A percentile compares a stretch with the other conserved stretches of the same genome.
phyloP scores from a whole-genome alignment of 2,113 vertebrate species.

The Barbus barbus region DNA sequence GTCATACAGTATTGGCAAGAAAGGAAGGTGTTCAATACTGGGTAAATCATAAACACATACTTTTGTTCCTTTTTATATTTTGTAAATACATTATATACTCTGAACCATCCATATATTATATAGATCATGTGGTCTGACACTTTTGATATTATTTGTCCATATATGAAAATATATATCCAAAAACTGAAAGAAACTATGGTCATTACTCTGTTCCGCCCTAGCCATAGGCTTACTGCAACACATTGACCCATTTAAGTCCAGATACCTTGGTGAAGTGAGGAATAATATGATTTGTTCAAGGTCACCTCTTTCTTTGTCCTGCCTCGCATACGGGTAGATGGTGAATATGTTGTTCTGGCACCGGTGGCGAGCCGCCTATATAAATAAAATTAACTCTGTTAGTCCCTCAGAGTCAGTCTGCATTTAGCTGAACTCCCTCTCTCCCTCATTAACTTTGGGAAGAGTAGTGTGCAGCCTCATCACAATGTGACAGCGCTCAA shows the following conservation, averaged over 20 bases:
- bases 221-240: too few relatives aligned
- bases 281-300: constrained; percentile 52
- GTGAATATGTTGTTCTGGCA: constrained; percentile 42
- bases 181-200: not conserved
- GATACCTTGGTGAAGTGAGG: constrained; percentile 28
- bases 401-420: constrained; percentile 50
- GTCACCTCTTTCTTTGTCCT: constrained; percentile 56
- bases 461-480: constrained; percentile 42
- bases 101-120: too few relatives aligned
- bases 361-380: constrained; percentile 48
- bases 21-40: too few relatives aligned
- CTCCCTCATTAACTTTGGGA: constrained; percentile 60
- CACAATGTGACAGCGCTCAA: constrained; percentile 53
- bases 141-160: too few relatives aligned
- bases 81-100: too few relatives aligned
- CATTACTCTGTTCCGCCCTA: not conserved
- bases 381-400: constrained; percentile 61
- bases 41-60: too few relatives aligned
- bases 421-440: constrained; percentile 58
- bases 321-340: constrained; percentile 36
- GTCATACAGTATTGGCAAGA: too few relatives aligned
- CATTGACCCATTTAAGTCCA: constrained; percentile 36
- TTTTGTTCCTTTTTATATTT: too few relatives aligned
- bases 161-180: not conserved
- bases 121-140: too few relatives aligned